Conservation (phyloP, 2,113 vertebrate genomes). For the Ptyas mucosa region DNA sequence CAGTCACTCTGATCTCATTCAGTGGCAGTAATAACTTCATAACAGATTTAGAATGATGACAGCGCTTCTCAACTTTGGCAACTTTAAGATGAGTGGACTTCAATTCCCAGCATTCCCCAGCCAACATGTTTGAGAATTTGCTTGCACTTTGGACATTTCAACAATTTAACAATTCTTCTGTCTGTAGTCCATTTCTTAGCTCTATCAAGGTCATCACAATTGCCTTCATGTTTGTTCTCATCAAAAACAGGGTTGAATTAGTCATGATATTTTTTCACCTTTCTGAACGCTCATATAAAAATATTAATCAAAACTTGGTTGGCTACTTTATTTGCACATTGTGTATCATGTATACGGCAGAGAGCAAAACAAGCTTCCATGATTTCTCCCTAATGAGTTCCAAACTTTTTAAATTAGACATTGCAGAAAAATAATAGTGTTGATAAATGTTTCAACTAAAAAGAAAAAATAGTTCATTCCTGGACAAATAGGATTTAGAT, state of each 20-base stretch:
- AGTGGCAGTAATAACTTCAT: background rate
- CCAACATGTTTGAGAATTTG: background rate
- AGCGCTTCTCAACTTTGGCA: too few species aligned
- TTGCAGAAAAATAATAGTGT: background rate
- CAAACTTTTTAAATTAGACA: conserved; percentile 37
- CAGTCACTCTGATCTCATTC: background rate
- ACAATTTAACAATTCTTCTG: background rate
- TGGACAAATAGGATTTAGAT: conserved; percentile 7
- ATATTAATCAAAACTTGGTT: conserved; percentile 2
- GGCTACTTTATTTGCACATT: background rate
- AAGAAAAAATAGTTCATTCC: conserved; percentile 4
- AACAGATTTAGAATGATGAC: background rate
- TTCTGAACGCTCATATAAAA: background rate
- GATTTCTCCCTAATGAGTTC: conserved; percentile 17
- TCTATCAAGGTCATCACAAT: conserved; percentile 37
- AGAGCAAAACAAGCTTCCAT: conserved; percentile 11
- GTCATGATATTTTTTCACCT: background rate
- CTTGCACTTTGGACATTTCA: background rate
- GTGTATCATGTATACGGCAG: background rate
- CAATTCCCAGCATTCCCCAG: background rate
- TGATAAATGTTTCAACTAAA: conserved; percentile 16
- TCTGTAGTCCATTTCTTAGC: conserved; percentile 1
- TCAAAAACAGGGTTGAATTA: conserved; percentile 15
- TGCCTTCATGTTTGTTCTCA: background rate
- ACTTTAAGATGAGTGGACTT: background rate